A percentile compares a stretch with the other conserved stretches of the same genome.
Evolutionary conservation across 2,888 invertebrate genomes (phyloP).

Genomic region (Congeria kusceri): DNA sequence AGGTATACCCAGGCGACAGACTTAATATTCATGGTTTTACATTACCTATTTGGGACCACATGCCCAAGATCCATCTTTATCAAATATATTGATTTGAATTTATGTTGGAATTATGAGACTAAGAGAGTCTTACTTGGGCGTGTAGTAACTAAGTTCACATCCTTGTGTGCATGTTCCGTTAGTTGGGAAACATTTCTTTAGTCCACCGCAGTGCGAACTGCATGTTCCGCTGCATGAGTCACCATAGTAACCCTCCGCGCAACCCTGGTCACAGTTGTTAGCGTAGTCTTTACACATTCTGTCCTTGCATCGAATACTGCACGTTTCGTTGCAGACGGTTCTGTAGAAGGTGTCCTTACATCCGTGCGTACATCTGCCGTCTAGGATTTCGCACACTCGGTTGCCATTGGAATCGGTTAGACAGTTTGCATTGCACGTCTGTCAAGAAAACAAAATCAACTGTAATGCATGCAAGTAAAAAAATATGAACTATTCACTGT

Average conservation of each 20-base stretch:
- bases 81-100: no score
- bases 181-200: conserved; percentile 13
- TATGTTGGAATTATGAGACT: no score
- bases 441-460: no score
- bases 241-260: conserved; percentile 48
- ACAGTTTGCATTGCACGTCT: conserved; percentile 46
- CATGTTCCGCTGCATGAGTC: conserved; percentile 32
- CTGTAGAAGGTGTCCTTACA: conserved; percentile 48
- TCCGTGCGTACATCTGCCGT: conserved; percentile 40
- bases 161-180: conserved; percentile 38
- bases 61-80: no score
- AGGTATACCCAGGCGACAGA: no score
- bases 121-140: no score
- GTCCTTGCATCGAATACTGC: conserved; percentile 45
- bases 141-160: conserved; percentile 42
- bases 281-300: conserved; percentile 29
- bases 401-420: conserved; percentile 16
- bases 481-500: no score
- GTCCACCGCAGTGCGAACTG: conserved; percentile 38
- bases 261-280: conserved; percentile 34
- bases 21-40: no score
- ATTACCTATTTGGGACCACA: no score
- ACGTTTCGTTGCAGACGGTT: conserved; percentile 19
- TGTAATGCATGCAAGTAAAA: no score
- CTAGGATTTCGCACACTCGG: conserved; percentile 17